Evolutionary conservation across 2,113 vertebrate species (phyloP).

Genomic region (Panurus biarmicus): DNA sequence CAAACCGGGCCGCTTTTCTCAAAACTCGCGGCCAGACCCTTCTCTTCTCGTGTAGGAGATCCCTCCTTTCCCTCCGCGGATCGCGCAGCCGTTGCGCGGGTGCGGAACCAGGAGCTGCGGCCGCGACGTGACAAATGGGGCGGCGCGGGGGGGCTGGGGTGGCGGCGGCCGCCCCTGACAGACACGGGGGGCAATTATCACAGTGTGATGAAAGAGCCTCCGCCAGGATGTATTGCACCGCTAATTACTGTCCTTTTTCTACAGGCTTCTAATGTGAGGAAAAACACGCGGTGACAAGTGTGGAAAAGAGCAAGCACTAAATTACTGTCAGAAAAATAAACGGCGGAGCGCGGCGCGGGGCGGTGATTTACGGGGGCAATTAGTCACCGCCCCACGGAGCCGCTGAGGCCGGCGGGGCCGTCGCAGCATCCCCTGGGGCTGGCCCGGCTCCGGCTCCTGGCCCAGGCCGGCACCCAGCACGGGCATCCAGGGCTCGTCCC

Average conservation of each 20-base stretch:
- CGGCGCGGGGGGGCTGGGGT: conserved; percentile 69
- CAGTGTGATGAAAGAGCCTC: conserved; percentile 97
- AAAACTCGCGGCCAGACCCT: background rate
- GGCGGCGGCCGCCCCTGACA: conserved; percentile 90
- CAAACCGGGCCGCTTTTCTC: too few relatives aligned
- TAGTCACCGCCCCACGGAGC: conserved; percentile 93
- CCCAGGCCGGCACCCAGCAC: background rate
- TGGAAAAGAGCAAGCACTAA: conserved; percentile 99
- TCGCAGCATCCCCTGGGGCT: background rate
- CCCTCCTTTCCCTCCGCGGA: conserved; percentile 48
- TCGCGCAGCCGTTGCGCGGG: conserved; percentile 30
- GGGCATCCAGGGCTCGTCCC: background rate
- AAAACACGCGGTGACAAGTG: conserved; percentile 99
- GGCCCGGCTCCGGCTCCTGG: background rate
- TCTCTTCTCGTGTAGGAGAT: conserved; percentile 52
- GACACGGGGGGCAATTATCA: conserved; percentile 99
- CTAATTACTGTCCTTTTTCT: conserved; percentile 99
- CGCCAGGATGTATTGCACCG: conserved; percentile 82
- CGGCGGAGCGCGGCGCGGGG: conserved; percentile 82
- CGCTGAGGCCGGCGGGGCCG: conserved; percentile 76
- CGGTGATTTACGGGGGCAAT: conserved; percentile 99
- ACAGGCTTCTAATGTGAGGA: conserved; percentile 98
- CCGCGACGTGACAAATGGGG: conserved; percentile 87
- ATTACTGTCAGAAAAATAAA: conserved; percentile 99
- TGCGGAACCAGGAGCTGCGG: conserved; percentile 45